phyloP scores from a whole-genome alignment of 1,140 invertebrate genomes.

The Neotoxoptera formosana region DNA sequence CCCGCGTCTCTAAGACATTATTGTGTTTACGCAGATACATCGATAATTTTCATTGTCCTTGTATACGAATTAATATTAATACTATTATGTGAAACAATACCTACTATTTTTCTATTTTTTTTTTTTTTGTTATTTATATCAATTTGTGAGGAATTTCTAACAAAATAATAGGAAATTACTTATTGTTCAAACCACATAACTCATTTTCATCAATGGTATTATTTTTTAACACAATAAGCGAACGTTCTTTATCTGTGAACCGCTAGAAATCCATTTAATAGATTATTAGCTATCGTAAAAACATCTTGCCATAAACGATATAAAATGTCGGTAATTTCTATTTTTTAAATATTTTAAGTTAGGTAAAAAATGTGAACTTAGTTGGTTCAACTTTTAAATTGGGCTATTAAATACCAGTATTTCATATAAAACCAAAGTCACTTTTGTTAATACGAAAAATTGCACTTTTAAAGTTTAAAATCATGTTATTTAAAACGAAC shows the following conservation, averaged over 20 bases:
- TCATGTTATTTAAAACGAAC: constrained; percentile 24
- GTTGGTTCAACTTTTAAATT: constrained; percentile 14
- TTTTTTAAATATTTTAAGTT: neutral
- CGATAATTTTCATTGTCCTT: neutral
- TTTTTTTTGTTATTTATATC: neutral
- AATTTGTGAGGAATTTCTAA: neutral
- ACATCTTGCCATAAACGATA: neutral
- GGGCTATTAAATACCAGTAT: neutral
- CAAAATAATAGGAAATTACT: neutral
- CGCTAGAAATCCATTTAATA: neutral
- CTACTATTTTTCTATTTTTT: neutral
- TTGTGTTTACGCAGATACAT: neutral
- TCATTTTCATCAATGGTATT: neutral
- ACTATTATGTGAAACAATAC: neutral
- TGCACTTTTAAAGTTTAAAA: constrained; percentile 1
- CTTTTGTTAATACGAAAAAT: constrained; percentile 4
- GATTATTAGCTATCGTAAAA: neutral
- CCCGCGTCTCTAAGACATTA: neutral
- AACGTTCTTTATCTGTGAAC: neutral
- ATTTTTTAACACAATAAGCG: neutral
- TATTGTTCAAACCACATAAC: neutral
- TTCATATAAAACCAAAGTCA: constrained; percentile 14
- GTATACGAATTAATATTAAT: neutral
- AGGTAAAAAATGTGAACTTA: neutral
- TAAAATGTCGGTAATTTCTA: neutral